These are phyloP conservation scores for Netelia inedita DNA, from an alignment of 2,888 invertebrate genomes.

Conservation along the genomic window DNA sequence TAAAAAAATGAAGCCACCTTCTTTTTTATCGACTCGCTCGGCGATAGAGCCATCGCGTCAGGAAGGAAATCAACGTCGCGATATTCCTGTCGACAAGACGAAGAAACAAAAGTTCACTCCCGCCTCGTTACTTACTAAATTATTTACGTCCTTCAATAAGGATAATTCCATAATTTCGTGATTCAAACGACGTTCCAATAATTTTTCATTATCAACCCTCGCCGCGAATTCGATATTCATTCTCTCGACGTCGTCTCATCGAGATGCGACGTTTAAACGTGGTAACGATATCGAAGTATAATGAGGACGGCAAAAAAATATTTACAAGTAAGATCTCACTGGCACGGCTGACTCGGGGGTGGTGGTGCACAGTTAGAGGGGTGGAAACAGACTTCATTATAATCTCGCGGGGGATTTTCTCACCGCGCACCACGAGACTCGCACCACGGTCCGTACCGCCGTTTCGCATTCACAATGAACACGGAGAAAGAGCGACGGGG, in stretches of 20 bases:
- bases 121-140: too few species aligned
- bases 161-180: neutral
- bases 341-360: conserved; percentile 33
- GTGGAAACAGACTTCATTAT: conserved; percentile 80
- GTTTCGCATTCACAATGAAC: conserved; percentile 83
- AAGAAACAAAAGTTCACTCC: too few species aligned
- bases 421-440: conserved; percentile 67
- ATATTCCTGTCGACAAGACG: neutral
- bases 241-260: conserved; percentile 46
- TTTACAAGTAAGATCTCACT: conserved; percentile 84
- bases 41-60: too few species aligned
- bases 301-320: conserved; percentile 77
- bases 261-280: conserved; percentile 75
- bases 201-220: conserved; percentile 41
- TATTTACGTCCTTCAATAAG: neutral
- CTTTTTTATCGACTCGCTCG: too few species aligned
- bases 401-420: conserved; percentile 79
- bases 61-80: neutral
- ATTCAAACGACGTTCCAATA: neutral
- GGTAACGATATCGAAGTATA: conserved; percentile 82
- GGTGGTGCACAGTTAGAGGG: neutral
- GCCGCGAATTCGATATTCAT: conserved; percentile 34
- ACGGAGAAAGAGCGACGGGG: conserved; percentile 17
- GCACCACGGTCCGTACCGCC: conserved; percentile 70
- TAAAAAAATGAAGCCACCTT: neutral